Evolutionary conservation across 2,888 invertebrate species (phyloP).

Genomic region (Pterostichus madidus): DNA sequence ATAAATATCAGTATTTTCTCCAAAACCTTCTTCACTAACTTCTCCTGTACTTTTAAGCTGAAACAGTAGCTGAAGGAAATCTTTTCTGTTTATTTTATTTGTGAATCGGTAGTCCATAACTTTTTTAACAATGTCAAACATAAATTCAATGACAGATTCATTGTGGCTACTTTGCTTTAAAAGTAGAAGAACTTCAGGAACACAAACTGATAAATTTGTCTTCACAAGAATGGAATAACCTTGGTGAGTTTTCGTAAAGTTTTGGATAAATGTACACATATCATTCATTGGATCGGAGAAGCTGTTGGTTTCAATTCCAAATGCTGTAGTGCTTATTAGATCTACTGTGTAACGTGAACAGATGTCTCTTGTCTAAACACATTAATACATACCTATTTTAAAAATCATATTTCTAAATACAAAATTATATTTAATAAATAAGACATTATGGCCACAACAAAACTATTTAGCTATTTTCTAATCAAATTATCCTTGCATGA

Average conservation of each 20-base stretch:
- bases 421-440: no score
- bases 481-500: no score
- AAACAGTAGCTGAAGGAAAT: conserved; percentile 74
- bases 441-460: no score
- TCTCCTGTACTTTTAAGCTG: conserved; percentile 71
- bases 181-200: conserved; percentile 62
- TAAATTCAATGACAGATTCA: conserved; percentile 71
- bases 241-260: conserved; percentile 30
- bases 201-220: conserved; percentile 62
- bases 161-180: conserved; percentile 64
- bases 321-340: conserved; percentile 67
- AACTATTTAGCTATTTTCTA: no score
- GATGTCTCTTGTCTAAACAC: conserved; percentile 67
- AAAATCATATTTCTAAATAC: no score
- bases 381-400: no score
- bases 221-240: conserved; percentile 48
- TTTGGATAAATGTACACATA: conserved; percentile 61
- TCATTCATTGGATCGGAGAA: conserved; percentile 67
- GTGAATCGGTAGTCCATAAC: conserved; percentile 72
- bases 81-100: conserved; percentile 72
- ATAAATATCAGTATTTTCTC: conserved; percentile 51
- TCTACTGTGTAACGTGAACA: conserved; percentile 67
- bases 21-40: conserved; percentile 61
- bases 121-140: conserved; percentile 72
- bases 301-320: conserved; percentile 68